These are phyloP conservation scores for Strix occidentalis DNA, from an alignment of 2,797 vertebrate genomes.

Conservation along the genomic window DNA sequence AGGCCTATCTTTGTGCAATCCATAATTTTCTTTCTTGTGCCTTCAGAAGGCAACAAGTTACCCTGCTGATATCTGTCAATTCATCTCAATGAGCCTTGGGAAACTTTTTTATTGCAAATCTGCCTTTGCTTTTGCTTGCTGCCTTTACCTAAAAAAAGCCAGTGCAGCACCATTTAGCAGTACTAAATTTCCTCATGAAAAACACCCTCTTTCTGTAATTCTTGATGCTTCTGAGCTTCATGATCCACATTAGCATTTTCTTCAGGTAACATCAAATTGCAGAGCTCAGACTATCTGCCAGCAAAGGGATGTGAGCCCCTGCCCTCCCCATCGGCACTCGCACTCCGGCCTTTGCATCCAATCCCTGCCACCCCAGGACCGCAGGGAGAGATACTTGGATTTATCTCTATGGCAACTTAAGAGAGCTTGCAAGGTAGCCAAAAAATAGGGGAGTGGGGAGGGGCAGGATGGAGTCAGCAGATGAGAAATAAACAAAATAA, in stretches of 20 bases:
- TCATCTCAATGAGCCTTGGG: not conserved
- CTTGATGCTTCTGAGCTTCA: not conserved
- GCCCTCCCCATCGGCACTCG: not conserved
- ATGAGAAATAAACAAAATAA: slow-evolving; percentile 66
- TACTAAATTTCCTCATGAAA: slow-evolving; percentile 1
- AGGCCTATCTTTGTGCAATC: not conserved
- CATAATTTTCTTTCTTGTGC: not conserved
- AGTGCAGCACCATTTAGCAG: not conserved
- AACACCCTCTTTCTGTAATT: not conserved
- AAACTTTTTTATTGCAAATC: not conserved
- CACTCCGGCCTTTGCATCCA: not conserved
- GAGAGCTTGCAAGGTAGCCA: not conserved
- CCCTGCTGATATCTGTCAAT: not conserved
- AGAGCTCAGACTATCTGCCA: not conserved
- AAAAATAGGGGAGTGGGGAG: not conserved
- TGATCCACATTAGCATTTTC: not conserved
- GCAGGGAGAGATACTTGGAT: not conserved
- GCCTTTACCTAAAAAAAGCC: not conserved
- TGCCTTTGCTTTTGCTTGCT: not conserved
- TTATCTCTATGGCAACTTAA: slow-evolving; percentile 33
- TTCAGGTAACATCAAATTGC: not conserved
- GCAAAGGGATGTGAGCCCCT: not conserved
- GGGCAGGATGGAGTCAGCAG: not conserved
- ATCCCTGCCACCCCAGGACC: not conserved
- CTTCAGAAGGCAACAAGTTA: not conserved